Conservation (phyloP, 1,140 invertebrate genomes). For the Sycophila sp. region DNA sequence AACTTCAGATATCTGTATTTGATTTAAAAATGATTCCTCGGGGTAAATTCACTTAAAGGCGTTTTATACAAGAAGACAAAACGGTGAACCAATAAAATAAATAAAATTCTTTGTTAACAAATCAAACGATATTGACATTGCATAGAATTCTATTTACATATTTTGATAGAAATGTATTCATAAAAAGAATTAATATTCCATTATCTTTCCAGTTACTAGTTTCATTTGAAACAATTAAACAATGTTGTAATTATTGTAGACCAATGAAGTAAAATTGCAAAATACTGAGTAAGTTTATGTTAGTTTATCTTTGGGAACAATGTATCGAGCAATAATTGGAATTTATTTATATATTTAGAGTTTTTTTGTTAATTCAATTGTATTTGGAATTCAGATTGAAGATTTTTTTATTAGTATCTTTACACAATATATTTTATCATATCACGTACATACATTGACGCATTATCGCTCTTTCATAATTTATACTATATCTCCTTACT, state of each 20-base stretch:
- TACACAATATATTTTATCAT: too few relatives aligned
- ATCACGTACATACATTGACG: too few relatives aligned
- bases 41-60: too few relatives aligned
- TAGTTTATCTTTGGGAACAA: slow-evolving; percentile 2
- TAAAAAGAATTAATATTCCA: slow-evolving; percentile 15
- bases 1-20: too few relatives aligned
- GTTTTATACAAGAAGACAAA: slow-evolving; percentile 28
- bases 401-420: too few relatives aligned
- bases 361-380: too few relatives aligned
- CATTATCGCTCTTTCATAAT: too few relatives aligned
- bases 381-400: too few relatives aligned
- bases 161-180: slow-evolving; percentile 26
- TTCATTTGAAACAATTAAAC: slow-evolving; percentile 27
- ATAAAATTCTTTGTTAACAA: too few relatives aligned
- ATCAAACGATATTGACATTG: slow-evolving; percentile 44
- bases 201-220: slow-evolving; percentile 10
- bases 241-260: neutral
- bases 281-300: slow-evolving; percentile 16
- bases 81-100: neutral
- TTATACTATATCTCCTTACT: slow-evolving; percentile 15
- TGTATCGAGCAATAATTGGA: too few relatives aligned
- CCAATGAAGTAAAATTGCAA: neutral
- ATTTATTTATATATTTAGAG: too few relatives aligned
- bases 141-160: slow-evolving; percentile 55
- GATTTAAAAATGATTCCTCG: neutral